Percentiles rank a stretch among this genome's conserved stretches.
These are phyloP conservation scores for Neolamprologus falcicula DNA, from an alignment of 2,113 vertebrate genomes.

Conservation along the genomic window DNA sequence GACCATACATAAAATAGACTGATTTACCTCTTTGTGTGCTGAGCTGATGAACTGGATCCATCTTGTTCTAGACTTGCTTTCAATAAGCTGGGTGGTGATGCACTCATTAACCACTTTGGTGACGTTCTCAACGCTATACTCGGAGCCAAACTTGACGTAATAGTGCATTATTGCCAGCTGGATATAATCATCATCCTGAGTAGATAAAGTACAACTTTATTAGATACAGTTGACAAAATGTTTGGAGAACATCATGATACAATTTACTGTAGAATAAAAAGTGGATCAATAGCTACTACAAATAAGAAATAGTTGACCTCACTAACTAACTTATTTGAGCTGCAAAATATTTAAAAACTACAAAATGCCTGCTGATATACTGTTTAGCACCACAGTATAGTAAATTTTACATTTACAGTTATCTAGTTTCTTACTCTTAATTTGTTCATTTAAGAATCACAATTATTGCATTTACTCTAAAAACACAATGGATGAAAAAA, in stretches of 20 bases:
- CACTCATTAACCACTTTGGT: constrained; percentile 76
- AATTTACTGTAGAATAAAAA: not conserved
- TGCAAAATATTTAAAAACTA: not conserved
- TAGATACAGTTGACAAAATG: not conserved
- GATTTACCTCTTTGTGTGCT: constrained; percentile 72
- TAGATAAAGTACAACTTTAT: not conserved
- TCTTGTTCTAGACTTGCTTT: constrained; percentile 73
- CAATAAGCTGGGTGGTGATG: constrained; percentile 75
- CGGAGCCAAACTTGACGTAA: constrained; percentile 74
- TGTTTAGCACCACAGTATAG: not conserved
- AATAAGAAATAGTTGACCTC: not conserved
- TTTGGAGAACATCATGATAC: not conserved
- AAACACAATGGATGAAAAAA: not conserved
- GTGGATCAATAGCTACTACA: not conserved
- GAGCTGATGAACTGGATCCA: constrained; percentile 78
- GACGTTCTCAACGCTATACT: constrained; percentile 45
- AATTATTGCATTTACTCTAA: not conserved
- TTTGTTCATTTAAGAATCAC: not conserved
- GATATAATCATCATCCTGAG: constrained; percentile 84
- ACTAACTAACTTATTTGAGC: not conserved
- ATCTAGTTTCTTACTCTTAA: not conserved
- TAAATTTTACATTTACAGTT: not conserved
- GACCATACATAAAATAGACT: not conserved
- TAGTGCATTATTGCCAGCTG: constrained; percentile 80
- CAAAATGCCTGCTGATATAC: not conserved